A percentile compares a stretch with the other conserved stretches of the same genome.
Conservation (phyloP, 2,113 vertebrate species). For the Puntigrus tetrazona region DNA sequence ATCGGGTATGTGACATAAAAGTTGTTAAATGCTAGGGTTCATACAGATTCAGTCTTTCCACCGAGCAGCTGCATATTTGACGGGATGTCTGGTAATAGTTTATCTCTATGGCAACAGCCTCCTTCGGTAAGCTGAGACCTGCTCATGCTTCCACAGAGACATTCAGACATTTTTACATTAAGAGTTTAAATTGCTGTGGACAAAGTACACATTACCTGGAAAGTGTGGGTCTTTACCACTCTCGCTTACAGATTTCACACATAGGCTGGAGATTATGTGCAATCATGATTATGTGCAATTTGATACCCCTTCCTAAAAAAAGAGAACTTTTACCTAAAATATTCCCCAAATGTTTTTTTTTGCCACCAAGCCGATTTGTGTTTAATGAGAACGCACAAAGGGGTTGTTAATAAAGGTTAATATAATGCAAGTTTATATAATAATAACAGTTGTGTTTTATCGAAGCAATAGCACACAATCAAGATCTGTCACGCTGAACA, state of each 20-base stretch:
- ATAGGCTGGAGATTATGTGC: not conserved
- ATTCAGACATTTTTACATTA: not conserved
- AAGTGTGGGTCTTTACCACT: not conserved
- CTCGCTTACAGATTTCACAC: not conserved
- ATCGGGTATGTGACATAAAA: not conserved
- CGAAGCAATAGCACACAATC: not conserved
- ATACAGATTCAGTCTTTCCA: not conserved
- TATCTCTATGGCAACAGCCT: conserved; percentile 19
- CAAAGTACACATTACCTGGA: not conserved
- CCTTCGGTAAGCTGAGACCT: not conserved
- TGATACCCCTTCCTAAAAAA: not conserved
- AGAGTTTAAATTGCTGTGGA: not conserved
- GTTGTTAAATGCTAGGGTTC: not conserved
- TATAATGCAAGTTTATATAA: too few relatives aligned
- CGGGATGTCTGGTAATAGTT: not conserved
- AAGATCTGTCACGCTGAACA: not conserved
- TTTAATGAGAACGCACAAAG: not conserved
- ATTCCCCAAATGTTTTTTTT: not conserved
- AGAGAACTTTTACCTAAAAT: not conserved
- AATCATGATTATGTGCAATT: not conserved
- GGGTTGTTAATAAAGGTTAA: not conserved
- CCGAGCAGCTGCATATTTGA: not conserved
- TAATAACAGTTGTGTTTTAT: not conserved
- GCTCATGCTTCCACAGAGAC: not conserved
- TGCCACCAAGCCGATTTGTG: not conserved